phyloP scores from a whole-genome alignment of 2,797 vertebrate genomes.

The Channa striata region DNA sequence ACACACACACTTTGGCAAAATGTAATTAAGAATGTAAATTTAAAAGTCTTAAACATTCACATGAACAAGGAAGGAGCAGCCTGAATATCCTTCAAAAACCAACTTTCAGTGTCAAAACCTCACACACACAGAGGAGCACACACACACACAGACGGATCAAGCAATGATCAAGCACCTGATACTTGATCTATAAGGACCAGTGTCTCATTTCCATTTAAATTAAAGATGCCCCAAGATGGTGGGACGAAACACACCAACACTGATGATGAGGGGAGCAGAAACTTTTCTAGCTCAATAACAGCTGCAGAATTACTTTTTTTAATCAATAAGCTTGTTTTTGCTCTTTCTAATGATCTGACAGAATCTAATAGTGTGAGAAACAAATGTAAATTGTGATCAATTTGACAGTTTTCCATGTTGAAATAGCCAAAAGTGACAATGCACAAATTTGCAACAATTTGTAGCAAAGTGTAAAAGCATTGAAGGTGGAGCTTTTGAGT shows the following conservation, averaged over 20 bases:
- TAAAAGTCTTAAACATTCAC: background rate
- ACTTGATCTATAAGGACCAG: conserved; percentile 66
- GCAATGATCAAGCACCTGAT: conserved; percentile 62
- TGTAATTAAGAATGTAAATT: background rate
- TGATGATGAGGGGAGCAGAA: conserved; percentile 39
- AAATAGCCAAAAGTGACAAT: too few relatives aligned
- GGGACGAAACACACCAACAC: conserved; percentile 43
- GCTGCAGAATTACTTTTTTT: conserved; percentile 46
- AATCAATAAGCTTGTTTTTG: conserved; percentile 66
- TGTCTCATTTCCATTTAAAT: conserved; percentile 82
- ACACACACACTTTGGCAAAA: too few relatives aligned
- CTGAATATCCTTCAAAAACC: background rate
- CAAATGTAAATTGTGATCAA: too few relatives aligned
- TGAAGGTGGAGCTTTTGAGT: too few relatives aligned
- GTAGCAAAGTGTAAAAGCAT: too few relatives aligned
- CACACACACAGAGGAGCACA: conserved; percentile 3
- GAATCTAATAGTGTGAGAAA: conserved; percentile 25
- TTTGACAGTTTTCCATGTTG: too few relatives aligned
- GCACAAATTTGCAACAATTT: too few relatives aligned
- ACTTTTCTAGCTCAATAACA: conserved; percentile 40
- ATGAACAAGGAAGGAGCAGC: background rate
- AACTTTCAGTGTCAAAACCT: background rate
- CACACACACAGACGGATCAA: conserved; percentile 47
- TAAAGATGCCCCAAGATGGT: conserved; percentile 58
- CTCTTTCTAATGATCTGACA: conserved; percentile 34